phyloP scores from a whole-genome alignment of 2,888 invertebrate species.

The Hedya salicella region DNA sequence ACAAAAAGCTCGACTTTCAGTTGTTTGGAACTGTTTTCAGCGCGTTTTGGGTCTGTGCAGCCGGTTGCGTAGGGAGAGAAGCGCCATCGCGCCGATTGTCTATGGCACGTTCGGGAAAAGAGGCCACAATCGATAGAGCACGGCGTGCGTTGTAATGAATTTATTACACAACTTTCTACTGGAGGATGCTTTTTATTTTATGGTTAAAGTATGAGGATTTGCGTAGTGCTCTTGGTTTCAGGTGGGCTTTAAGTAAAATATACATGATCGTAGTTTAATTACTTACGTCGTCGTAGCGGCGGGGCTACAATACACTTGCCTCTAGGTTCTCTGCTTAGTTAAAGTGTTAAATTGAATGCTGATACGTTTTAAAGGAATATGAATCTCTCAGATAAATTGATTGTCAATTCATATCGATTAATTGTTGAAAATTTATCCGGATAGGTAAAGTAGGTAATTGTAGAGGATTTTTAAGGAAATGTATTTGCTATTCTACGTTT shows the following conservation, averaged over 20 bases:
- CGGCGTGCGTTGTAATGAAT: slow-evolving; percentile 84
- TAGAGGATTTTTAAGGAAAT: too few species aligned
- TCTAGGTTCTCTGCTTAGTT: neutral
- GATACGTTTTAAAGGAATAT: neutral
- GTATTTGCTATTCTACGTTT: too few species aligned
- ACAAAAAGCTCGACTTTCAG: neutral
- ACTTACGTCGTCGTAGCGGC: slow-evolving; percentile 1
- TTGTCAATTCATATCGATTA: too few species aligned
- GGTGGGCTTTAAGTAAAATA: slow-evolving; percentile 16
- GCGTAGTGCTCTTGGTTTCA: slow-evolving; percentile 6
- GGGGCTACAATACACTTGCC: neutral
- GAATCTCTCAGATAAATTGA: too few species aligned
- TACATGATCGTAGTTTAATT: slow-evolving; percentile 21
- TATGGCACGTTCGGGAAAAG: slow-evolving; percentile 82
- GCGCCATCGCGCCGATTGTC: slow-evolving; percentile 83
- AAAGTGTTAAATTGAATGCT: neutral
- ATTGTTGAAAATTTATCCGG: too few species aligned
- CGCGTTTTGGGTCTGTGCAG: slow-evolving; percentile 52
- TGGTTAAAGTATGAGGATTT: slow-evolving; percentile 20
- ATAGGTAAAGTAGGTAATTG: too few species aligned
- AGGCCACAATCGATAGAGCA: slow-evolving; percentile 84
- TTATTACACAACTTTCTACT: slow-evolving; percentile 69
- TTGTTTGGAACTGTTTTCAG: slow-evolving; percentile 43
- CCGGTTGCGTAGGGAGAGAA: slow-evolving; percentile 80
- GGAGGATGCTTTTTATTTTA: slow-evolving; percentile 33